Percentiles rank a stretch among this genome's conserved stretches.
Conservation (phyloP, 2,797 vertebrate species). For the Microctenopoma lineatum region DNA sequence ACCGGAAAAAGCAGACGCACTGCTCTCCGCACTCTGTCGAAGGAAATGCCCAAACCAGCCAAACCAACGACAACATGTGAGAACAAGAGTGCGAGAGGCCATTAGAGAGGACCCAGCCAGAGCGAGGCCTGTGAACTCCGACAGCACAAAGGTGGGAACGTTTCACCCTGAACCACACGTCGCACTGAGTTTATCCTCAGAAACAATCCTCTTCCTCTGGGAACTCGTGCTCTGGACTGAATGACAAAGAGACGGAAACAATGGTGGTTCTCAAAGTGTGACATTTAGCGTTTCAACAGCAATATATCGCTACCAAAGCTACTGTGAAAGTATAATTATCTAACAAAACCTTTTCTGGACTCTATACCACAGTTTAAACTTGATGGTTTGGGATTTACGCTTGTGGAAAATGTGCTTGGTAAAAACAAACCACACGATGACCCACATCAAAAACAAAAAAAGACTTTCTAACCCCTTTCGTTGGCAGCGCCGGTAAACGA, state of each 20-base stretch:
- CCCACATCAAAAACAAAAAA: background rate
- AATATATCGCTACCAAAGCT: background rate
- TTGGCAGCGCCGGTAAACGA: background rate
- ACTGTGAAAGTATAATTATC: slow-evolving; percentile 24
- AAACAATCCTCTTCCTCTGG: slow-evolving; percentile 55
- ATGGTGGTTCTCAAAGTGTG: slow-evolving; percentile 30
- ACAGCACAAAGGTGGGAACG: slow-evolving; percentile 64
- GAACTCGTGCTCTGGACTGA: slow-evolving; percentile 27
- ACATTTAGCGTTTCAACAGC: slow-evolving; percentile 7
- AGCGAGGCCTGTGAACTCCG: slow-evolving; percentile 34
- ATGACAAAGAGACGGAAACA: slow-evolving; percentile 45
- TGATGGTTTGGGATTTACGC: background rate
- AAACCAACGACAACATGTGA: slow-evolving; percentile 41
- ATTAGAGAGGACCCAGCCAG: slow-evolving; percentile 32
- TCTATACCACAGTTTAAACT: slow-evolving; percentile 8
- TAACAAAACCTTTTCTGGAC: slow-evolving; percentile 10
- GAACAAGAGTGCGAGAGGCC: slow-evolving; percentile 37
- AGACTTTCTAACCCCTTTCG: background rate
- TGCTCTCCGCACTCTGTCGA: slow-evolving; percentile 20
- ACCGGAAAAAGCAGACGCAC: slow-evolving; percentile 29
- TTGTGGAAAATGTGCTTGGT: slow-evolving; percentile 5
- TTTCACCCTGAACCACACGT: slow-evolving; percentile 41
- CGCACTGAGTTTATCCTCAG: slow-evolving; percentile 24
- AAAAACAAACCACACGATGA: background rate
- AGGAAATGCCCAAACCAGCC: slow-evolving; percentile 39